phyloP scores from a whole-genome alignment of 2,888 invertebrate genomes.

The Thereva unica region DNA sequence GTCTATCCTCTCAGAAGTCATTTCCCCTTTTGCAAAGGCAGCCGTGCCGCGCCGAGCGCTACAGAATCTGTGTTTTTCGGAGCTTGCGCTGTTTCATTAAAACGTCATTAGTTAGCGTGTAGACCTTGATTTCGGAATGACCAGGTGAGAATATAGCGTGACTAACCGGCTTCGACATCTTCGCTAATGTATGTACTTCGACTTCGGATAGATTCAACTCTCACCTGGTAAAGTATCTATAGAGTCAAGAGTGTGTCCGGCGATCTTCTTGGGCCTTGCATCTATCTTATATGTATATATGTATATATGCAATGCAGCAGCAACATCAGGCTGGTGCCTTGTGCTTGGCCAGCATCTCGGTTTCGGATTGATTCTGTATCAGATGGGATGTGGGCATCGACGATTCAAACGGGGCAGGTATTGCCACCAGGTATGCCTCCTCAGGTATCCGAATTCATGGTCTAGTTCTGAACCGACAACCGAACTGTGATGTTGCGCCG shows the following conservation, averaged over 20 bases:
- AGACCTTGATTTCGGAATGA: conserved; percentile 8
- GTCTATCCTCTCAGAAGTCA: too few relatives aligned
- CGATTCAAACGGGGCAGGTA: conserved; percentile 32
- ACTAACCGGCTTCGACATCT: conserved; percentile 3
- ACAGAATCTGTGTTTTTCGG: too few relatives aligned
- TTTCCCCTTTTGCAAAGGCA: too few relatives aligned
- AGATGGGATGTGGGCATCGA: conserved; percentile 24
- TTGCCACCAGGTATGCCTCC: conserved; percentile 31
- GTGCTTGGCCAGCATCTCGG: conserved; percentile 15
- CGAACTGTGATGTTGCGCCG: conserved; percentile 33
- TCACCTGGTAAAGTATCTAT: conserved; percentile 9
- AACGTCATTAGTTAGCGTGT: neutral
- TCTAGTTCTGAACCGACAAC: conserved; percentile 35
- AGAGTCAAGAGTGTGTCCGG: conserved; percentile 7
- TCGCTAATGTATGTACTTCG: conserved; percentile 5
- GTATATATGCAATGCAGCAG: neutral
- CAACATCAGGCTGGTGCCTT: neutral
- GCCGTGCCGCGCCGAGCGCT: too few relatives aligned
- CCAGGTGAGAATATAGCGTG: conserved; percentile 27
- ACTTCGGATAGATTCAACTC: conserved; percentile 29
- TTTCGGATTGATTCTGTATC: conserved; percentile 26
- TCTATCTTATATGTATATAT: neutral
- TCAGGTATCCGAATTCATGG: conserved; percentile 35
- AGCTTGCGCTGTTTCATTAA: neutral
- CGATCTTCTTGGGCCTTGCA: conserved; percentile 27